A percentile compares a stretch with the other conserved stretches of the same genome.
Evolutionary conservation across 2,797 vertebrate species (phyloP).

Genomic region (Labeo calbasu): DNA sequence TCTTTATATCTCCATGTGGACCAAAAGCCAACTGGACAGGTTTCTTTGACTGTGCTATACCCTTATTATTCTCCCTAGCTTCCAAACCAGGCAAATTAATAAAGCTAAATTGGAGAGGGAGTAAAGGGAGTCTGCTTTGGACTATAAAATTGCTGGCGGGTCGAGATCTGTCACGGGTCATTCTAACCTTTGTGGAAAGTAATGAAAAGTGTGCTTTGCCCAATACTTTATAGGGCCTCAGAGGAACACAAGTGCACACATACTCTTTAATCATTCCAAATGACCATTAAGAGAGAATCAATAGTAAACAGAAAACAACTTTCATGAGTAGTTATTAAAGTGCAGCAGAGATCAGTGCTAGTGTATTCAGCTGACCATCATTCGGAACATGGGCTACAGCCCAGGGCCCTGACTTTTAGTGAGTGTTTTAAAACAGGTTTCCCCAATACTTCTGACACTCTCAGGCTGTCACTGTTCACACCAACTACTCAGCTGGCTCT

Average conservation of each 20-base stretch:
- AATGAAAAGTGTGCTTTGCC: constrained; percentile 59
- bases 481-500: neutral
- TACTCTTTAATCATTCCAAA: constrained; percentile 70
- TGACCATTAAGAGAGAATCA: constrained; percentile 67
- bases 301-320: constrained; percentile 62
- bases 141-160: constrained; percentile 25
- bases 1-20: neutral
- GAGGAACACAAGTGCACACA: constrained; percentile 59
- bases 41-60: constrained; percentile 50
- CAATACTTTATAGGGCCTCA: constrained; percentile 49
- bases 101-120: constrained; percentile 40
- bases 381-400: neutral
- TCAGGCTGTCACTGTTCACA: neutral
- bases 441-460: neutral
- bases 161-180: constrained; percentile 41
- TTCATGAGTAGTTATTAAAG: constrained; percentile 54
- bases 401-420: neutral
- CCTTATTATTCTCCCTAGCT: constrained; percentile 4
- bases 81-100: constrained; percentile 28
- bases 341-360: constrained; percentile 24
- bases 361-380: neutral
- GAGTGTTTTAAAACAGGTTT: neutral
- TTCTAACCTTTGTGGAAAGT: constrained; percentile 43
- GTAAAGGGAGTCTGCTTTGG: constrained; percentile 30
- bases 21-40: constrained; percentile 54